phyloP scores from a whole-genome alignment of 2,113 vertebrate species.

The Etheostoma cragini region DNA sequence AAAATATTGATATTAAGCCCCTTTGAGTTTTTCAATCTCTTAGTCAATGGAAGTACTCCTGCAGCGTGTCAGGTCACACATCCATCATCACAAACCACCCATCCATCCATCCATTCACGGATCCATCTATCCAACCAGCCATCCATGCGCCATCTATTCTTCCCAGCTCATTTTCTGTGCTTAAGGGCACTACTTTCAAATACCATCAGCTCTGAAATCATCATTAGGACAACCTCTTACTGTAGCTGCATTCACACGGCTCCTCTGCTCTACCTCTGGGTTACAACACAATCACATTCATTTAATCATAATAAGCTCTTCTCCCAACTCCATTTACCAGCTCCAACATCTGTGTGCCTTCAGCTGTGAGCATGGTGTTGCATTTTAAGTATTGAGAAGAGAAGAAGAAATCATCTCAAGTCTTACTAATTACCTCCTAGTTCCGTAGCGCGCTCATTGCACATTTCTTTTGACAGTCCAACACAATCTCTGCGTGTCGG shows the following conservation, averaged over 20 bases:
- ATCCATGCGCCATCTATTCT: background rate
- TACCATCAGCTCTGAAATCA: conserved; percentile 29
- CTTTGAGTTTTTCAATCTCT: conserved; percentile 42
- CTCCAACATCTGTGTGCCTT: conserved; percentile 66
- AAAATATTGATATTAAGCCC: conserved; percentile 29
- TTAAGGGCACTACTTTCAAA: conserved; percentile 9
- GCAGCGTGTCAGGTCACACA: conserved; percentile 31
- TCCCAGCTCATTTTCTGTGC: conserved; percentile 17
- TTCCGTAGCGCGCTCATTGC: conserved; percentile 42
- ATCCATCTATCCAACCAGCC: conserved; percentile 12
- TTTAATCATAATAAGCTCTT: conserved; percentile 69
- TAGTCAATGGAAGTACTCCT: conserved; percentile 40
- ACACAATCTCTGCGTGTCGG: conserved; percentile 60
- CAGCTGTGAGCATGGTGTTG: conserved; percentile 56
- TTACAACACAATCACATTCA: conserved; percentile 66
- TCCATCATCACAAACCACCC: conserved; percentile 38
- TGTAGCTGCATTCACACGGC: conserved; percentile 23
- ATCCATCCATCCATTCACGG: conserved; percentile 21
- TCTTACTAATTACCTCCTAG: conserved; percentile 67
- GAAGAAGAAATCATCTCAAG: conserved; percentile 32
- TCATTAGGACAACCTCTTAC: conserved; percentile 35
- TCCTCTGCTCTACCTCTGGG: conserved; percentile 42
- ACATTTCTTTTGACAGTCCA: conserved; percentile 70
- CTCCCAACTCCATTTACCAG: conserved; percentile 60
- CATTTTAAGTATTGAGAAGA: conserved; percentile 47